Evolutionary conservation across 2,113 vertebrate species (phyloP), one percentile per base, ranked within the genome.

Genomic region (Balaeniceps rex): DNA sequence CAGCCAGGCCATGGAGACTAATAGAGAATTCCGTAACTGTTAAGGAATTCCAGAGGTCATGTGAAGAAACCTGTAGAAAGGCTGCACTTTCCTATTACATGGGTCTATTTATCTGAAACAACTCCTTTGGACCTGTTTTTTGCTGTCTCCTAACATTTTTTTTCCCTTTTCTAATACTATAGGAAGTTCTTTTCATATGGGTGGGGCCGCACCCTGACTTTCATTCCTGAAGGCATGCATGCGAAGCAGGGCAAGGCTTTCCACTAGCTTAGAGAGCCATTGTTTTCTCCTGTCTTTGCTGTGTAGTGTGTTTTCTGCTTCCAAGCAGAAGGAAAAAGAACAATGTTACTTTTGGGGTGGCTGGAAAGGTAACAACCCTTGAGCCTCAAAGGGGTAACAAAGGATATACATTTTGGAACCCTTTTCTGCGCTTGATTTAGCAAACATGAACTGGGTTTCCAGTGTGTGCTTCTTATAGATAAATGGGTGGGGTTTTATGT

Each of bases 181-280:
- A 17, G 58, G 81, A 86, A 94, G 80, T 89, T 94, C 77, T 72
- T 66, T 94, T 63, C 46, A 57, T 68, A 95, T 70, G 97, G 94
- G 94, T 98, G 93, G 94, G 97, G 94, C 96, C 7, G 8, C 92
- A 76, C 49, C 51, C 80, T 80, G 75, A 47, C 68, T 92, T 86
- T 94, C 4, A 2, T 81, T 90, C 68, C 86, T 82, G 64, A 63
- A 95, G 76, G 77, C 64, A 40, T 72, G 83, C 72, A 51, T 23
- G 40, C 17, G 3, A 65, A 49, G 46, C 36, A 6, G 71, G 71
- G 69, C 63, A 80, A 84, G 68, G 91, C 55, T 69, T 89, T 68
- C 31, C 36, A 29, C 44, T 46, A 42, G 60, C 76, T 49, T 36
- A 31, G 31, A 76, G 38, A 93, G 71, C 71, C 82, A 86, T 92